Base-by-base conservation (phyloP, 2,113 vertebrate genomes). In the Paradisaea rubra region DNA sequence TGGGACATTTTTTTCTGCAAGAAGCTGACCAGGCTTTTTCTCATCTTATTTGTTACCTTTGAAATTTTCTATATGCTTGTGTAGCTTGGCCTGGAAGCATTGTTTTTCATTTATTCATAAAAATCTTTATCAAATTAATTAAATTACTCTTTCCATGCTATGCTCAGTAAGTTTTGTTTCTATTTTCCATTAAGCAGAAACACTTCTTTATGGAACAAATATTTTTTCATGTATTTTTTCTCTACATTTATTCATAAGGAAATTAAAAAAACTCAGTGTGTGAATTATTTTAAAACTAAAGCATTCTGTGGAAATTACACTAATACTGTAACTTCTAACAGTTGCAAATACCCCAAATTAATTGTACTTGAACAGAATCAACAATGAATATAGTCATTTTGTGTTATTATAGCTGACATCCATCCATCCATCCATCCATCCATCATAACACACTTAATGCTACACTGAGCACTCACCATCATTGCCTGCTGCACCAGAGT, bases 401-500 rank as follows among this genome's bases (percentile, higher is more conserved):
- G 21, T 39, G 17, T 47, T 44, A 6, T 30, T 47, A 33, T 5
- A 66, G 8, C 14, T 61, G 45, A 45, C 33, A 41, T n/a, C 18
- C 9, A 35, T 13, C 54, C 30, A 39, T 19, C 68, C 63, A 72
- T 69, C 37, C 9, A 35, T 13, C 54, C 27, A 39, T 19, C 68
- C 63, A 72, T 69, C 37, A 35, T 4, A 77, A 35, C 1, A 81
- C 11, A 15, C 22, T 25, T 24, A 9, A 39, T 2, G 25, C n/a
- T 16, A 21, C 54, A 15, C 42, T 10, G n/a, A 52, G 2, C 14
- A 95, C 98, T 89, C 98, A 99, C 99, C 99, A 99, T 99, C 98
- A 99, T 99, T 94, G 99, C 99, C 96, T 99, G 99, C 96, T 99
- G 99, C 30, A 99, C 99, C 93, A 99, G 97, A 0, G 99, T 99